Evolutionary conservation across 2,113 vertebrate genomes (phyloP).

Genomic region (Asarcornis scutulata): DNA sequence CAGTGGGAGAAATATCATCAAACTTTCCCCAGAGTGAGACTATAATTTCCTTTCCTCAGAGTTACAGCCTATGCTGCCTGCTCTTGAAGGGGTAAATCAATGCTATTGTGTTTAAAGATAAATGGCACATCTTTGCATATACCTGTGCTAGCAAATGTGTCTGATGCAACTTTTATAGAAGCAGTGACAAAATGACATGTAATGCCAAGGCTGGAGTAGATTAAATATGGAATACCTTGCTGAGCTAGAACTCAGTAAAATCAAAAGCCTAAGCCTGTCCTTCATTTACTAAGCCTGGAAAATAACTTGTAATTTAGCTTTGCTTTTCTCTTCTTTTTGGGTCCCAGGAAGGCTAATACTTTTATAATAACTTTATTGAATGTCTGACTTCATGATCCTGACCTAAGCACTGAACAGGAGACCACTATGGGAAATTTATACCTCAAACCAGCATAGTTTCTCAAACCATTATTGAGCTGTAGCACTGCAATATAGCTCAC

Average conservation of each 20-base stretch:
- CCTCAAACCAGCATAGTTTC: conserved; percentile 30
- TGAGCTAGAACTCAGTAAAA: conserved; percentile 18
- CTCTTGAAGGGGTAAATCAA: background rate
- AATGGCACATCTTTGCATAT: background rate
- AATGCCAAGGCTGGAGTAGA: background rate
- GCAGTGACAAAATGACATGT: background rate
- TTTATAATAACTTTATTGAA: conserved; percentile 62
- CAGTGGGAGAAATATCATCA: background rate
- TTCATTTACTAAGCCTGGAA: conserved; percentile 47
- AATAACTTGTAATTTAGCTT: conserved; percentile 39
- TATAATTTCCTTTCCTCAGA: background rate
- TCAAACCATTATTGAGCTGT: conserved; percentile 60
- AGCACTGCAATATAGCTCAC: conserved; percentile 34
- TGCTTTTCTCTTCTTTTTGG: conserved; percentile 17
- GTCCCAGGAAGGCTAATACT: conserved; percentile 15
- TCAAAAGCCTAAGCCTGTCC: background rate
- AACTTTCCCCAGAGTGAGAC: background rate
- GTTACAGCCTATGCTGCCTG: background rate
- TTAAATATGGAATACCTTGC: conserved; percentile 1
- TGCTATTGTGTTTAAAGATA: background rate
- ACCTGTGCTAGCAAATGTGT: background rate
- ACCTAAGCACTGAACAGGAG: conserved; percentile 45
- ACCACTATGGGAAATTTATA: conserved; percentile 58
- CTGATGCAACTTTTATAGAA: background rate
- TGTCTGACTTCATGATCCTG: conserved; percentile 52